Evolutionary conservation across 1,140 invertebrate genomes (phyloP), one percentile per base, ranked within the genome.

Genomic region (Habropoda laboriosa): DNA sequence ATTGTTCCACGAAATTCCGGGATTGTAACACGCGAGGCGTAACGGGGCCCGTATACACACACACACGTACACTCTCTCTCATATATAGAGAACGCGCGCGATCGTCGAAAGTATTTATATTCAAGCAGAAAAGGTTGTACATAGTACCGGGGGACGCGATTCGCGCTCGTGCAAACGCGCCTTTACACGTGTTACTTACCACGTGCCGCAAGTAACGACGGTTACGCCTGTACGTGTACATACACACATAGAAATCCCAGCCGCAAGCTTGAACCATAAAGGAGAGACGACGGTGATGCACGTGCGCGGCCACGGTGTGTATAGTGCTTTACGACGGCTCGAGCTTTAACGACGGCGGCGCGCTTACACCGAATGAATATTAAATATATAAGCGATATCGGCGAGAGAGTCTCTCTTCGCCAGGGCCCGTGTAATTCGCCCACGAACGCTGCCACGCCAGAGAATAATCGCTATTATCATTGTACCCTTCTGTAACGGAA

Each of bases 181-280:
- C 75, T 81, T 81, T 85, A 86, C 84, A 86, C 74, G 53, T 81
- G 84, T 85, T 86, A 85, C 70, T 86, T 86, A 85, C 84, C 79
- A 86, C 84, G 84, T 86, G 84, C 74, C 79, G 74, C 77, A 51
- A 83, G 81, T 86, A 86, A 86, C 79, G 79, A 85, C 82, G n/a
- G 72, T 75, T 80, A 76, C 60, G 51, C 66, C 58, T 51, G 76
- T 55, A 66, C 32, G 6, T 24, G 47, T n/a, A n/a, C n/a, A n/a
- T n/a, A n/a, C 38, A 18, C 38, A 71, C 27, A 24, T 18, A 49
- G n/a, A 49, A 49, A 49, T 49, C n/a, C 3, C 12, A 21, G 5
- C 40, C n/a, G 35, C 47, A 27, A 38, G 35, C 13, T 57, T 42
- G 38, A 42, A 40, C 63, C 76, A 75, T 71, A 74, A 83, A 83